phyloP scores from a whole-genome alignment of 2,113 vertebrate species.

The Lagopus leucura region DNA sequence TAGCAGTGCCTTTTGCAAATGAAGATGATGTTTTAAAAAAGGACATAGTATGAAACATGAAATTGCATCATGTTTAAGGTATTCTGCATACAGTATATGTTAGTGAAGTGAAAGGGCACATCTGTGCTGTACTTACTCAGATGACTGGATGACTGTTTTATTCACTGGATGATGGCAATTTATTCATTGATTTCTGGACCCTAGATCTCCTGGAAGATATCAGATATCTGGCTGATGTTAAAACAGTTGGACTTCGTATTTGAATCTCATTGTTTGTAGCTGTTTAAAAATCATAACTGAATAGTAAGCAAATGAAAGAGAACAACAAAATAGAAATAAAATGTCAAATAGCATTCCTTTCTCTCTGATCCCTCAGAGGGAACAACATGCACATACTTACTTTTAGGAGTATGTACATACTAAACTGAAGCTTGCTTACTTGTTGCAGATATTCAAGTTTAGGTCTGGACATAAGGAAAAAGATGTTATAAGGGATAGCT shows the following conservation, averaged over 20 bases:
- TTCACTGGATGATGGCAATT: conserved; percentile 43
- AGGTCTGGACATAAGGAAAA: background rate
- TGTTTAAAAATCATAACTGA: background rate
- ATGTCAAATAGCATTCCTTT: background rate
- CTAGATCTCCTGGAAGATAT: conserved; percentile 35
- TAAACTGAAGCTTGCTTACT: background rate
- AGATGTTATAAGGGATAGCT: background rate
- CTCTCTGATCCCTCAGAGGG: background rate
- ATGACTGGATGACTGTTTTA: conserved; percentile 6
- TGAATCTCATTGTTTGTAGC: background rate
- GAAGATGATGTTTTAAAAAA: conserved; percentile 10
- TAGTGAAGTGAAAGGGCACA: conserved; percentile 51
- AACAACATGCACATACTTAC: background rate
- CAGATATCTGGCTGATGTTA: conserved; percentile 27
- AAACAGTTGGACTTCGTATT: conserved; percentile 11
- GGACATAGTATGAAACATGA: background rate
- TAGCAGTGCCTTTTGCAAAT: background rate
- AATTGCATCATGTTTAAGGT: conserved; percentile 47
- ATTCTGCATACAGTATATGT: conserved; percentile 2
- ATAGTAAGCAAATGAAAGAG: background rate
- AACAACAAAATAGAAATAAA: conserved; percentile 14
- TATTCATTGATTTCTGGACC: conserved; percentile 64
- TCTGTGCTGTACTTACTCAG: conserved; percentile 30
- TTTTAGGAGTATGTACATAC: background rate
- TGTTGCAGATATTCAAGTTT: background rate